These are phyloP conservation scores for Paracyclopina nana DNA, from an alignment of 1,140 invertebrate species.

Conservation along the genomic window DNA sequence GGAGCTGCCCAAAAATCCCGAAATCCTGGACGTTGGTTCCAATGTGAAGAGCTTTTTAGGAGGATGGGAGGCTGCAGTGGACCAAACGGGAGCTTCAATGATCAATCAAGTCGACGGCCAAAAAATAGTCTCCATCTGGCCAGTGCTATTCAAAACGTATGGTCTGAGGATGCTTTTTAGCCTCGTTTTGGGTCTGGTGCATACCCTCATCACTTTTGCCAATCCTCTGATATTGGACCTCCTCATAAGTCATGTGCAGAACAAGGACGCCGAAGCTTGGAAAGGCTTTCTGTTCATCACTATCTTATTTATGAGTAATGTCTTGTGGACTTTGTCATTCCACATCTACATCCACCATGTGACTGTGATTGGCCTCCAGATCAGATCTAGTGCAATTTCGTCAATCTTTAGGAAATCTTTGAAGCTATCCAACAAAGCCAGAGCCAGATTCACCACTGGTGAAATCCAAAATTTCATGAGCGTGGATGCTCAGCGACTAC, in stretches of 20 bases:
- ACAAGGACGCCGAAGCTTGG: background rate
- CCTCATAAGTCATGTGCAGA: background rate
- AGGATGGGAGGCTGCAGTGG: background rate
- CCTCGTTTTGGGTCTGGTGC: background rate
- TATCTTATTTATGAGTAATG: background rate
- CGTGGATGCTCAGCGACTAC: background rate
- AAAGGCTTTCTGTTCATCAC: background rate
- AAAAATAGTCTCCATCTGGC: background rate
- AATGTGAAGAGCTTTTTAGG: background rate
- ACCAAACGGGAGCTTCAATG: background rate
- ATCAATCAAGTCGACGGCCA: background rate
- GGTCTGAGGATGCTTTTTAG: background rate
- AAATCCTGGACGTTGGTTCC: background rate
- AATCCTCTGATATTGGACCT: background rate
- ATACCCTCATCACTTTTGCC: background rate
- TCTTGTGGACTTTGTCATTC: background rate
- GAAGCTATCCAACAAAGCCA: background rate
- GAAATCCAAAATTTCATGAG: background rate
- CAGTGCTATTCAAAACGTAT: background rate
- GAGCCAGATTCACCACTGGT: background rate
- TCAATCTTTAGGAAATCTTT: background rate
- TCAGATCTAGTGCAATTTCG: background rate
- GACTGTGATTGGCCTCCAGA: background rate
- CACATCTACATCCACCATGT: background rate
- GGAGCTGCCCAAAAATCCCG: background rate